A percentile compares a stretch with the other conserved stretches of the same genome.
Evolutionary conservation across 2,113 vertebrate species (phyloP).

Genomic region (Pseudopodoces humilis): DNA sequence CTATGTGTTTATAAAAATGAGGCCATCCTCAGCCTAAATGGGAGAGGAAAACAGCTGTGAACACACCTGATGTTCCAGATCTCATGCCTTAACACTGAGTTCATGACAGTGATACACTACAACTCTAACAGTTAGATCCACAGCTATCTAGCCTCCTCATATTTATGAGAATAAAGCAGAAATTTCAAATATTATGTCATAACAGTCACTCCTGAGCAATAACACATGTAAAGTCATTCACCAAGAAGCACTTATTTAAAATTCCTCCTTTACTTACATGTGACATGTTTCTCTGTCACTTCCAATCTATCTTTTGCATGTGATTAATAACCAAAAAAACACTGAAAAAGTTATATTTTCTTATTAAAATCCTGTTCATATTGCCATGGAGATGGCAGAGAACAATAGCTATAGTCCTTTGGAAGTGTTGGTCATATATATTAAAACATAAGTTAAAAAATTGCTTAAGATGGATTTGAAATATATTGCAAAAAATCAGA

Average conservation of each 20-base stretch:
- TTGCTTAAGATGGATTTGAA: background rate
- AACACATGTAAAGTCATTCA: background rate
- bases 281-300: background rate
- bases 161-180: background rate
- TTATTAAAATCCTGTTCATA: background rate
- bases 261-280: background rate
- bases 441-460: background rate
- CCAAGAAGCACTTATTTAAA: background rate
- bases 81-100: accelerated
- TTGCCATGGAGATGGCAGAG: background rate
- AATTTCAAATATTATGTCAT: background rate
- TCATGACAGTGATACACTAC: background rate
- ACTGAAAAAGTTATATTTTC: background rate
- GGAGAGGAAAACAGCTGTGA: background rate
- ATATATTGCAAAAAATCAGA: background rate
- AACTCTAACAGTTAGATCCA: background rate
- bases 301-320: background rate
- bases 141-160: background rate
- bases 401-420: background rate
- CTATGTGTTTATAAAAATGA: accelerated
- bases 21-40: background rate
- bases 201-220: background rate
- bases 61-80: background rate
- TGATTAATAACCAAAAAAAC: background rate
- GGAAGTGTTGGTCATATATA: background rate